These are phyloP conservation scores for Drosophila mojavensis DNA, from an alignment of 1,140 invertebrate species.

Conservation along the genomic window DNA sequence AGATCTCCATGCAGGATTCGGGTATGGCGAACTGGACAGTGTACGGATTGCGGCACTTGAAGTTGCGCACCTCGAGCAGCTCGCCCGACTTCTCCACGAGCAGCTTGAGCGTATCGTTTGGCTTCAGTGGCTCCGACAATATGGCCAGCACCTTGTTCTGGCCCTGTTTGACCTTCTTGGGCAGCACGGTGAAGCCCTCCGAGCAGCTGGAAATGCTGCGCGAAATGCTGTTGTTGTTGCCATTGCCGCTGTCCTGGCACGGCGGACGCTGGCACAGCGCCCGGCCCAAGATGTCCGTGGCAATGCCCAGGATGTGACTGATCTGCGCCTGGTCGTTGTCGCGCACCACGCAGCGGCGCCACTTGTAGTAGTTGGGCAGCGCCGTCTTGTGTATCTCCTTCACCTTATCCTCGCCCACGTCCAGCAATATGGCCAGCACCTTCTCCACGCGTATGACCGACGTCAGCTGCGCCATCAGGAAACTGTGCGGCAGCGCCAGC, in stretches of 20 bases:
- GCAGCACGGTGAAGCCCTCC: conserved; percentile 80
- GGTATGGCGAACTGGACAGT: conserved; percentile 92
- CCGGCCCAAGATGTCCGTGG: conserved; percentile 89
- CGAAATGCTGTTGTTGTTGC: conserved; percentile 51
- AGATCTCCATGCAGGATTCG: conserved; percentile 91
- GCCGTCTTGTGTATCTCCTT: conserved; percentile 87
- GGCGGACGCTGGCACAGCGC: conserved; percentile 86
- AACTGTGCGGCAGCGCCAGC: conserved; percentile 86
- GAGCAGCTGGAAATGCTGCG: conserved; percentile 78
- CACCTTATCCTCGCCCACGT: conserved; percentile 88
- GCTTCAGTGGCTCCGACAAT: conserved; percentile 89
- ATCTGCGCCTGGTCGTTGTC: conserved; percentile 93
- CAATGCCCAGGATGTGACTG: conserved; percentile 90
- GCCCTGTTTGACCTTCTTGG: conserved; percentile 85
- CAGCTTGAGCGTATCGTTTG: conserved; percentile 90
- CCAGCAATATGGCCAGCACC: conserved; percentile 91
- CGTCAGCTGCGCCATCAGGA: conserved; percentile 85
- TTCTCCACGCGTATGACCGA: conserved; percentile 88
- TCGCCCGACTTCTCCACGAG: conserved; percentile 92
- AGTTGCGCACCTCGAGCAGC: conserved; percentile 88
- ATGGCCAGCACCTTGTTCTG: conserved; percentile 92
- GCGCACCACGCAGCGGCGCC: conserved; percentile 90
- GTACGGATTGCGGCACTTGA: conserved; percentile 92
- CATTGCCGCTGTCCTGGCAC: conserved; percentile 70
- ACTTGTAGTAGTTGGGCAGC: conserved; percentile 89